Evolutionary conservation across 1,140 invertebrate species (phyloP), one percentile per base, ranked within the genome.

Genomic region (Rhopalosiphum padi): DNA sequence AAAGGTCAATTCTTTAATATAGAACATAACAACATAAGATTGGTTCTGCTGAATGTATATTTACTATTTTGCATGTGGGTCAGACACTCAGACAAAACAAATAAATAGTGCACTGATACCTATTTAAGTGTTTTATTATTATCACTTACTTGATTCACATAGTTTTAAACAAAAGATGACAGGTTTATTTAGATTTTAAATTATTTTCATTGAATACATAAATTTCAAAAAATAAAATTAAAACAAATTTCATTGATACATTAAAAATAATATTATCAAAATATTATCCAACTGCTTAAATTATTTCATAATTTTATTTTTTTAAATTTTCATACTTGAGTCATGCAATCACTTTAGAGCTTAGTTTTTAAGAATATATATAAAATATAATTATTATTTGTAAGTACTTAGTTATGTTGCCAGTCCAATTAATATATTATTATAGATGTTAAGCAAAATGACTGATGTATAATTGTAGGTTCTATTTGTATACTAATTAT

Each of bases 391-490:
- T 46, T 43, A 30, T 85, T 41, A 41, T 25, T 25, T 11, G 2
- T 43, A 68, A 4, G 8, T 85, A 23, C 8, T 25, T 25, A 41
- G 4, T 25, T 86, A 46, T 86, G 15, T 46, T 30, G n/a, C 3
- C 4, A 46, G 25, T 46, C 25, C 30, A 86, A 46, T 86, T 43
- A 85, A 85, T 25, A 43, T 30, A 85, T 41, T 41, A 85, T 37
- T 53, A 51, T 23, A 55, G 5, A 35, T 68, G 21, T 43, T 90
- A 90, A 90, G 89, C 0, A 23, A 90, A 90, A 90, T 18, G 53
- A 90, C 89, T 90, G 89, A 90, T 25, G 1, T 60, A 60, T 90
- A 90, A 7, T 90, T 43, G 7, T 90, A 68, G n/a, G 25, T 68
- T 43, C 6, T 60, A 5, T 60, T 41, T 41, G 23, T 90, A 25